phyloP scores from a whole-genome alignment of 2,797 vertebrate genomes.

The Peromyscus nudipes region DNA sequence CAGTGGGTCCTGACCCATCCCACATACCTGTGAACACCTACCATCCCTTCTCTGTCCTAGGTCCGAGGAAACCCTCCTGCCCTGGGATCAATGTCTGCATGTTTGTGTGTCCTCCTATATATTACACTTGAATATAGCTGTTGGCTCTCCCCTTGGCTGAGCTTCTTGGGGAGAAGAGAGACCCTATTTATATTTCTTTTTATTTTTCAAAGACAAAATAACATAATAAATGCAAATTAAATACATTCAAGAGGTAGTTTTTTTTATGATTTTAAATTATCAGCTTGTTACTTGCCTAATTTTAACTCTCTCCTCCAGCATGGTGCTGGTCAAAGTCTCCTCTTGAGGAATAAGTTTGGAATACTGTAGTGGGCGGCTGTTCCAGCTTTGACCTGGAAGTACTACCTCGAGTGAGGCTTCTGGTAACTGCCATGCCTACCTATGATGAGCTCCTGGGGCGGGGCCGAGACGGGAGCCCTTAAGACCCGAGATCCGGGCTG shows the following conservation, averaged over 20 bases:
- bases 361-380: too few species aligned
- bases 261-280: neutral
- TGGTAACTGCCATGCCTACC: too few species aligned
- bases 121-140: neutral
- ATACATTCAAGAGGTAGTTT: neutral
- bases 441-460: too few species aligned
- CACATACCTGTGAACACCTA: neutral
- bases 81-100: neutral
- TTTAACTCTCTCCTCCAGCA: neutral
- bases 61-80: neutral
- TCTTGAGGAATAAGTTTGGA: neutral
- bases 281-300: neutral
- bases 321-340: neutral
- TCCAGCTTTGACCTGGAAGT: too few species aligned
- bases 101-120: neutral
- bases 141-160: neutral
- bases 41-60: neutral
- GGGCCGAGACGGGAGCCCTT: too few species aligned
- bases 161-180: neutral
- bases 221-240: conserved; percentile 27
- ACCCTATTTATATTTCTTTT: conserved; percentile 21
- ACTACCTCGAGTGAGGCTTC: too few species aligned
- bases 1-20: accelerated
- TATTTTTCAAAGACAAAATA: conserved; percentile 7
- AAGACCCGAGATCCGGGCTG: too few species aligned